Percentiles rank a stretch among this genome's conserved stretches.
Evolutionary conservation across 2,888 invertebrate species (phyloP).

Genomic region (Melanargia galathea): DNA sequence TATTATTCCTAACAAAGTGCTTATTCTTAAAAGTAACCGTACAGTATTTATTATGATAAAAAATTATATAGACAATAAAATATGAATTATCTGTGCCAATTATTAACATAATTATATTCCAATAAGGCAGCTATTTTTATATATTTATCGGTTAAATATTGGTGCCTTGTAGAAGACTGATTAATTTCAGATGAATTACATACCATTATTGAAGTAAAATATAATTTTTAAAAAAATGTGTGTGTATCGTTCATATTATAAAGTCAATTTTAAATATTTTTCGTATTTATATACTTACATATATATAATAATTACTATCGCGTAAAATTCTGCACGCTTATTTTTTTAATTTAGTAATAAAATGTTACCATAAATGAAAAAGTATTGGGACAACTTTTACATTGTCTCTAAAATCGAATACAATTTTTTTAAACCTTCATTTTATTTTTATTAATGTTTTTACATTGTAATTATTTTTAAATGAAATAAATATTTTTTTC

Average conservation of each 20-base stretch:
- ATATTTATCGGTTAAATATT: slow-evolving; percentile 51
- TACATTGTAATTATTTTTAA: not conserved
- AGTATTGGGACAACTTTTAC: slow-evolving; percentile 48
- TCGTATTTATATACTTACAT: slow-evolving; percentile 32
- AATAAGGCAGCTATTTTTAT: slow-evolving; percentile 52
- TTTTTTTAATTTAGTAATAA: slow-evolving; percentile 38
- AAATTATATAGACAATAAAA: slow-evolving; percentile 42
- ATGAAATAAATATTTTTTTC: slow-evolving; percentile 18
- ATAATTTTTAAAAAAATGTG: not conserved
- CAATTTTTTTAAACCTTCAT: slow-evolving; percentile 25
- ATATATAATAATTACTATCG: slow-evolving; percentile 18
- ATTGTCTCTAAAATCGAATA: slow-evolving; percentile 49
- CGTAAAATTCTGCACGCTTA: slow-evolving; percentile 45
- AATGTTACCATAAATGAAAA: slow-evolving; percentile 51
- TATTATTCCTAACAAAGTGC: slow-evolving; percentile 16
- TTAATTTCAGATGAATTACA: slow-evolving; percentile 31
- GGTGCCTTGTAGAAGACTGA: slow-evolving; percentile 75
- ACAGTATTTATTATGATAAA: slow-evolving; percentile 32
- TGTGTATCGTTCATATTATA: slow-evolving; percentile 20
- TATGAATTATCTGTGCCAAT: slow-evolving; percentile 43
- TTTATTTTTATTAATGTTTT: no score
- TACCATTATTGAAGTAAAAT: slow-evolving; percentile 26
- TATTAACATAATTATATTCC: slow-evolving; percentile 28
- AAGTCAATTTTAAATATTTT: slow-evolving; percentile 39
- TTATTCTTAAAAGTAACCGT: slow-evolving; percentile 23